Percentiles rank a stretch among this genome's conserved stretches.
These are phyloP conservation scores for Lineus longissimus DNA, from an alignment of 1,140 invertebrate genomes.

Conservation along the genomic window DNA sequence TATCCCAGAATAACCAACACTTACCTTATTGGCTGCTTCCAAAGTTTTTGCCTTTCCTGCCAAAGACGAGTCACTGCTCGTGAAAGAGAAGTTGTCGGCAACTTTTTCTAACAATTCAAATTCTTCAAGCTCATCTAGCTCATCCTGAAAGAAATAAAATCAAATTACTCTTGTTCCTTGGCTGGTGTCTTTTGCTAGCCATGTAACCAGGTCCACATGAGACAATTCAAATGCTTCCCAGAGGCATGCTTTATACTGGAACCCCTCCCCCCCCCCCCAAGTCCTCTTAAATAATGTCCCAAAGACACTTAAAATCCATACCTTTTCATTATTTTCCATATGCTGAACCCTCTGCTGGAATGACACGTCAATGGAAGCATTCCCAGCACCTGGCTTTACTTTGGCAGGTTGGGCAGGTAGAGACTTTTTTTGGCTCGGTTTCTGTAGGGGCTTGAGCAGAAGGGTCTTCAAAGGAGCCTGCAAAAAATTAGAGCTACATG, in stretches of 20 bases:
- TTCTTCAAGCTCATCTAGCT: slow-evolving; percentile 44
- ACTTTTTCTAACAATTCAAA: slow-evolving; percentile 52
- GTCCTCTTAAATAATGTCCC: no score
- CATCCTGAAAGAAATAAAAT: slow-evolving; percentile 22
- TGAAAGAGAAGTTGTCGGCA: slow-evolving; percentile 51
- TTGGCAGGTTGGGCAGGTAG: no score
- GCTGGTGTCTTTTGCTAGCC: neutral
- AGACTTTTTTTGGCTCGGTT: no score
- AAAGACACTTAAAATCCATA: no score
- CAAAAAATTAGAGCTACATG: no score
- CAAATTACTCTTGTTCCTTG: neutral
- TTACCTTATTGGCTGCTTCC: no score
- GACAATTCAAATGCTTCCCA: neutral
- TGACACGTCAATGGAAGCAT: slow-evolving; percentile 36
- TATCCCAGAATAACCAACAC: no score
- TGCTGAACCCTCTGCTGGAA: slow-evolving; percentile 25
- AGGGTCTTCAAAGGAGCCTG: no score
- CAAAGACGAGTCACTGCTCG: slow-evolving; percentile 40
- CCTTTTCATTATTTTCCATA: slow-evolving; percentile 29
- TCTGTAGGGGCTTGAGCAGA: no score
- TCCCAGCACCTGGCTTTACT: neutral
- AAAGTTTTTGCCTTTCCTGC: no score
- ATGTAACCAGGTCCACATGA: neutral
- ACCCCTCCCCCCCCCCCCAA: no score
- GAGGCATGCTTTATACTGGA: neutral